Conservation (phyloP, 2,888 invertebrate species). For the Lasioglossum morio region DNA sequence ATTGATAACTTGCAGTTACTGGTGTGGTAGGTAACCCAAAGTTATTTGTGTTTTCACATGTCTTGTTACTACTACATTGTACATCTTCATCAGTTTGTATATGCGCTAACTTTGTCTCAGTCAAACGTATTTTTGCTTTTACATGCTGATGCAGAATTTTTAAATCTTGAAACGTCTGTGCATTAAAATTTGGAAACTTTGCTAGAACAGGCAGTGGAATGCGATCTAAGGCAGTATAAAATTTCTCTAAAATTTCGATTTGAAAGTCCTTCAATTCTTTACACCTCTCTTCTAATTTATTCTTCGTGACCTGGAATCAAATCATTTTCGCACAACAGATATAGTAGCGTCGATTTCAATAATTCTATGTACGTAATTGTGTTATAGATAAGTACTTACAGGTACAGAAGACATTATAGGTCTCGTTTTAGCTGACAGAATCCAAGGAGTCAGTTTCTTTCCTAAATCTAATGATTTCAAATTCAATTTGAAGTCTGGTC, state of each 20-base stretch:
- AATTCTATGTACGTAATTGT: background rate
- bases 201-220: conserved; percentile 88
- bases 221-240: conserved; percentile 87
- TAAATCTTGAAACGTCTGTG: conserved; percentile 86
- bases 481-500: conserved; percentile 78
- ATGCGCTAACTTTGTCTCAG: conserved; percentile 77
- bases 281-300: conserved; percentile 72
- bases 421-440: conserved; percentile 71
- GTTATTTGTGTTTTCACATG: conserved; percentile 14
- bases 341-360: conserved; percentile 8
- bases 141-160: conserved; percentile 87
- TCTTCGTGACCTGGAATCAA: conserved; percentile 69
- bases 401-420: conserved; percentile 74
- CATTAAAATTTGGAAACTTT: conserved; percentile 88
- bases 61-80: background rate
- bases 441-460: conserved; percentile 75
- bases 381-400: conserved; percentile 61
- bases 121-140: conserved; percentile 86
- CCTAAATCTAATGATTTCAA: conserved; percentile 79
- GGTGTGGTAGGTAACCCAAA: background rate
- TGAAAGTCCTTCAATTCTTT: conserved; percentile 86
- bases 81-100: conserved; percentile 45
- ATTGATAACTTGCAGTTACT: conserved; percentile 8
- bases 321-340: conserved; percentile 10
- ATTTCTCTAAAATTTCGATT: conserved; percentile 88